Evolutionary conservation across 2,113 vertebrate genomes (phyloP), one percentile per base, ranked within the genome.

Genomic region (Gorsachius goisagi): DNA sequence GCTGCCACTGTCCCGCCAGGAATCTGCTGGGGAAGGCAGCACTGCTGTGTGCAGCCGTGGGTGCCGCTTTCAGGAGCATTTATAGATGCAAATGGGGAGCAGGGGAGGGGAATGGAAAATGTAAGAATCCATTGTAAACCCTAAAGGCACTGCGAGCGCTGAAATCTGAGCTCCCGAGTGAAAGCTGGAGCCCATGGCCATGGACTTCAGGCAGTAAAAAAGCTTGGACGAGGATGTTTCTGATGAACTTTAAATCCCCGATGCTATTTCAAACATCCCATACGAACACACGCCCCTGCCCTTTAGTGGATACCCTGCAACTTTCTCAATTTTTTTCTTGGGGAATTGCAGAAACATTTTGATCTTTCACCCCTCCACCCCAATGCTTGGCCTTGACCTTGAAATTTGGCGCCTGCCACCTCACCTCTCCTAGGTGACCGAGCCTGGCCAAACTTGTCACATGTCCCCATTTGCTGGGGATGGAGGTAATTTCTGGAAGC

Each of bases 211-310:
- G 63, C 45, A 56, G 60, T 5, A 9, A 71, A 89, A 81, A 74
- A 39, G 15, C 44, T 52, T 19, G 24, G 9, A 11, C 0, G 12
- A 56, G 3, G 0, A 17, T 15, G 11, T 33, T 92, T 41, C 50
- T 76, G 28, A 27, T 13, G 21, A 15, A 49, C 33, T 68, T 79
- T 8, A 37, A 72, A 55, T n/a, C 56, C 35, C 15, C 4, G 4
- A 1, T 39, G 84, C 22, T 32, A 6, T 32, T 85, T 55, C 68
- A 20, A 3, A n/a, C 0, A 5, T 5, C 23, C 63, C 5, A 0
- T 27, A 19, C 0, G 32, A 81, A 7, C 60, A 24, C 24, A 1
- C 12, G 22, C 2, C 1, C 9, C 0, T 6, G n/a, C 35, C 24
- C 0, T 4, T 27, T 3, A 1, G 11, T 2, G 69, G 7, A 8